phyloP scores from a whole-genome alignment of 2,113 vertebrate genomes.

The Noctilio leporinus region DNA sequence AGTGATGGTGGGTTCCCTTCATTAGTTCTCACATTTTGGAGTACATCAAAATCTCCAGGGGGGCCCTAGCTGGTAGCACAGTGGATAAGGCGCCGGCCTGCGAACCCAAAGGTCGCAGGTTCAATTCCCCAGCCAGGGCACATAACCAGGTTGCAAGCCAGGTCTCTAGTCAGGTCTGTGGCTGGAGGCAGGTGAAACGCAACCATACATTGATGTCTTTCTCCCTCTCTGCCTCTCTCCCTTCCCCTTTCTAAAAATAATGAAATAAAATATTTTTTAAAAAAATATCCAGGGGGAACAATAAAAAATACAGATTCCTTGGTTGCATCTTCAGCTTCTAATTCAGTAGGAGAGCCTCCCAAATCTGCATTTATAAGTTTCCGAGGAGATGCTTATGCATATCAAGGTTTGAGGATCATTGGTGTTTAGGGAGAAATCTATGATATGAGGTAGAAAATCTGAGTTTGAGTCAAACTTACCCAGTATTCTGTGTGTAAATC shows the following conservation, averaged over 20 bases:
- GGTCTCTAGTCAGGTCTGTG: too few relatives aligned
- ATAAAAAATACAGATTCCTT: neutral
- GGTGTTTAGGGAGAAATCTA: neutral
- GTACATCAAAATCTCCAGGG: neutral
- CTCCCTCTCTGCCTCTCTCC: too few relatives aligned
- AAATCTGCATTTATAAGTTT: neutral
- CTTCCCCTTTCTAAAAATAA: too few relatives aligned
- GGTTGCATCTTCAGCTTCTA: neutral
- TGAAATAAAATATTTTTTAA: too few relatives aligned
- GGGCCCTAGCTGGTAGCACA: too few relatives aligned
- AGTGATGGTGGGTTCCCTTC: fast-evolving
- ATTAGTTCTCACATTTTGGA: neutral
- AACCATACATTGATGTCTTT: too few relatives aligned
- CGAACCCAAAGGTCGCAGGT: too few relatives aligned
- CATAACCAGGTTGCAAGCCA: too few relatives aligned
- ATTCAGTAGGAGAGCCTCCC: neutral
- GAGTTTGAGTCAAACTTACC: neutral
- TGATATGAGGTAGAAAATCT: neutral
- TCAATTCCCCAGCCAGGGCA: too few relatives aligned
- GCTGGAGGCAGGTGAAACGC: too few relatives aligned
- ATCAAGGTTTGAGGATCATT: neutral
- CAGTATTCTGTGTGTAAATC: neutral
- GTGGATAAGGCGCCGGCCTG: too few relatives aligned
- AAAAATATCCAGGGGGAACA: neutral
- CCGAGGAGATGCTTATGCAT: neutral